Conservation (phyloP, 2,113 vertebrate genomes). For the Chitala chitala region DNA sequence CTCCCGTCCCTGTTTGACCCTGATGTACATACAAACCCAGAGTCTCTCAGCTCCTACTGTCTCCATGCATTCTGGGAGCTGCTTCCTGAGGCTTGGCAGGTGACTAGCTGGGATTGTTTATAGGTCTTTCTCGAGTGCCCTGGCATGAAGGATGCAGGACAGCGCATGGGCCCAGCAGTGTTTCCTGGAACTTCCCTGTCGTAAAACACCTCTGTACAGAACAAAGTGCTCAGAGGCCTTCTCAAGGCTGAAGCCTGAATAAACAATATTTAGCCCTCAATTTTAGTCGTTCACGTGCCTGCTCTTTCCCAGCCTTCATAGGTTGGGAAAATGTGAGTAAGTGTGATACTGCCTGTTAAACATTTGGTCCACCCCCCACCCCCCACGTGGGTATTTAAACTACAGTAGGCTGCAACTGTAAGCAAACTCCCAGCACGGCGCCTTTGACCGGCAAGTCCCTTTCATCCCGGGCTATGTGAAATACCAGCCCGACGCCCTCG, state of each 20-base stretch:
- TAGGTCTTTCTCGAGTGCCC: neutral
- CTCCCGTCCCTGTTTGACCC: neutral
- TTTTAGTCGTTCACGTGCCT: no score
- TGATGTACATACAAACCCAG: neutral
- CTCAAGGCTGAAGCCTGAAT: neutral
- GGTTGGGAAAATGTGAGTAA: neutral
- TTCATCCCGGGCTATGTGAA: neutral
- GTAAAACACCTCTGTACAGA: neutral
- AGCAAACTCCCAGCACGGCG: neutral
- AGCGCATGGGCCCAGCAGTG: neutral
- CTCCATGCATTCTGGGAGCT: neutral
- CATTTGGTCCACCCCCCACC: neutral
- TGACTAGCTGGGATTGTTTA: neutral
- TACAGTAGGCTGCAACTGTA: neutral
- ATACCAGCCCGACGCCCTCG: slow-evolving; percentile 10
- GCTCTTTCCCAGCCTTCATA: neutral
- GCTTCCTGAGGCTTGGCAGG: neutral
- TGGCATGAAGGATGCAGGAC: neutral
- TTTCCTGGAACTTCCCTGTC: neutral
- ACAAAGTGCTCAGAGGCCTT: neutral
- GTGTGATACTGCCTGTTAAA: neutral
- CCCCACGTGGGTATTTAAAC: neutral
- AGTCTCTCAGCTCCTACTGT: neutral
- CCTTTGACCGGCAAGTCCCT: neutral
- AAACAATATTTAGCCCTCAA: no score